Evolutionary conservation across 2,797 vertebrate genomes (phyloP).

Genomic region (Rhabdophis nuchalis): DNA sequence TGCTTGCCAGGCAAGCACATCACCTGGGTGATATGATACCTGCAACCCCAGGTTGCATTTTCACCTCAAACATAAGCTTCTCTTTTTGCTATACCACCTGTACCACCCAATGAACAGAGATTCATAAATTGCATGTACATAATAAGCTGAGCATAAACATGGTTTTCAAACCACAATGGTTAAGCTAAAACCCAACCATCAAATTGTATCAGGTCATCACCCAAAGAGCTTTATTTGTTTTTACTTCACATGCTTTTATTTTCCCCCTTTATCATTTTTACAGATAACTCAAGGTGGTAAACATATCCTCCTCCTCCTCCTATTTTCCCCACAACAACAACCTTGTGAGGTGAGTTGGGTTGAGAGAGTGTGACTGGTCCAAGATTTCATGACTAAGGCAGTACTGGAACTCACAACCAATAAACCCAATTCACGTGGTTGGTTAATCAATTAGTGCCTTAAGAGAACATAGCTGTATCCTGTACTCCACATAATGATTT

Average conservation of each 20-base stretch:
- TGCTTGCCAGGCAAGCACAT: too few species aligned
- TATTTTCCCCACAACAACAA: background rate
- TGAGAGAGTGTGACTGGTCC: background rate
- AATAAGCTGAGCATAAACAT: background rate
- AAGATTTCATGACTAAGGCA: background rate
- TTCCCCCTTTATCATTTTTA: background rate
- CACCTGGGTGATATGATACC: background rate
- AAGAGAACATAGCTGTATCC: background rate
- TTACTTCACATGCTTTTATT: background rate
- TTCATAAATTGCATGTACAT: background rate
- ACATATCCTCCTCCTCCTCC: background rate
- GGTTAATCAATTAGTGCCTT: background rate
- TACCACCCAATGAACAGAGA: background rate
- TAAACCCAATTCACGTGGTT: background rate
- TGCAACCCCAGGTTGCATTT: background rate
- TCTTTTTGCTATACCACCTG: background rate
- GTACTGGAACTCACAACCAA: background rate
- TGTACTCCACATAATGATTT: background rate
- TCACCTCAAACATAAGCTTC: background rate
- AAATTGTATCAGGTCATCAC: background rate
- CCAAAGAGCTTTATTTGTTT: background rate
- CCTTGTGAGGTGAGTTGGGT: background rate
- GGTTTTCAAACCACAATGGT: background rate
- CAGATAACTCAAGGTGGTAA: background rate
- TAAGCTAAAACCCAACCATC: background rate